Base-by-base conservation (phyloP, 2,797 vertebrate species). In the Clarias pachynema region DNA sequence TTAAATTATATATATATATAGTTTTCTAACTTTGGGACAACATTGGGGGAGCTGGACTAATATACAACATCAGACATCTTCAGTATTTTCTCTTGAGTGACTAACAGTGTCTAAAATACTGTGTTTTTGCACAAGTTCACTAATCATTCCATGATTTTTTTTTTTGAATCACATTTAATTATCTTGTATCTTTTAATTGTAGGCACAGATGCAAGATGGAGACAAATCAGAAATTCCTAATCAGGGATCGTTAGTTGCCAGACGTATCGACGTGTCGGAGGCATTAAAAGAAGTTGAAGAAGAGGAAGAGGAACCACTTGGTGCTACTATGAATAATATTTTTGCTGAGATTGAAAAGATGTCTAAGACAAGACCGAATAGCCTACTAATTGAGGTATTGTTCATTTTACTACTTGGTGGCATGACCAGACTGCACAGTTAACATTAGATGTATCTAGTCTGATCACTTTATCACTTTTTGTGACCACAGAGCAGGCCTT, bases 371-470 rank as follows among this genome's bases (percentile, higher is more conserved):
- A 90, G 87, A 86, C 84, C 89, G 29, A 86, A 44, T 69, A 89
- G 83, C 70, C 82, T 90, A 18, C 81, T 94, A 9, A 88, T 82
- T 2, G 86, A 94, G 95, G 94, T 95, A 93, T 75, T 24, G 2
- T 5, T 69, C 65, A 8, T 20, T 79, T 62, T n/a, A 37, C 57
- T 60, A 62, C 8, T 24, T 40, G 34, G 34, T 62, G 77, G 12
- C 4, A n/a, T 62, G 14, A 63, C 7, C 16, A 40, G 15, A 79
- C 77, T 14, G 31, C 53, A 22, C 18, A 75, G 31, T 16, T 59
- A 37, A 37, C 37, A 60, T 37, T n/a, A 31, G 8, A 63, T 37
- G 34, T 16, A 37, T n/a, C 0, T 2, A 79, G 10, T 62, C 31
- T 6, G 2, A 8, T 29, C 7, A 40, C 26, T 37, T 34, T 34